Evolutionary conservation across 2,888 invertebrate species (phyloP), one percentile per base, ranked within the genome.

Genomic region (Tubulanus polymorphus): DNA sequence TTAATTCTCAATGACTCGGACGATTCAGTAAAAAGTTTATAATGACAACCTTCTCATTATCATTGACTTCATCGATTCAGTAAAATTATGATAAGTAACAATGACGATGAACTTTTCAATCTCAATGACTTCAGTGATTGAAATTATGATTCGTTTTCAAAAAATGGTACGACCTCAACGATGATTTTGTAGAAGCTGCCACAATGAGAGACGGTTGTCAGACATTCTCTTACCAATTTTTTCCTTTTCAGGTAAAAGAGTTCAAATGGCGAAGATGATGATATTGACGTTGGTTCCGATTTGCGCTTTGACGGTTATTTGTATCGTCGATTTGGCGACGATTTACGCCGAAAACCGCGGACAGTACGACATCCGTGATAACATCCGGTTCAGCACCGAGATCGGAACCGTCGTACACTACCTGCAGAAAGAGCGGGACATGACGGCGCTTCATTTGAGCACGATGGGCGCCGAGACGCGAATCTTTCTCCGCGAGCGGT

Each of bases 391-490:
- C 27, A 64, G 64, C 50, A 63, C 57, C 0, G 56, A 64, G 49
- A 55, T 65, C 3, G 67, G 66, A 1, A 55, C 53, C 37, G 48
- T 65, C 8, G 62, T 69, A 30, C 65, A 66, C 27, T 55, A 59
- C 37, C 57, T 69, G 26, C 69, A 71, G 59, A 55, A 64, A 23
- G 72, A 72, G 52, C 66, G 71, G 1, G 71, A 71, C 57, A 68
- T 68, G 61, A 71, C 69, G 53, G 71, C 71, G 53, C 66, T 72
- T 25, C 69, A 72, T 52, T 62, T 71, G 26, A 71, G 70, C 55
- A 62, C 63, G 18, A 65, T 69, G 26, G 62, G 69, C 26, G 65
- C 67, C 41, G 70, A 70, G 54, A 70, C 71, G 3, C 71, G 70
- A 41, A 59, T 60, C 26, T 65, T 67, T 46, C 63, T 72, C 6